phyloP scores from a whole-genome alignment of 2,113 vertebrate genomes.

The Thinocorus orbignyianus region DNA sequence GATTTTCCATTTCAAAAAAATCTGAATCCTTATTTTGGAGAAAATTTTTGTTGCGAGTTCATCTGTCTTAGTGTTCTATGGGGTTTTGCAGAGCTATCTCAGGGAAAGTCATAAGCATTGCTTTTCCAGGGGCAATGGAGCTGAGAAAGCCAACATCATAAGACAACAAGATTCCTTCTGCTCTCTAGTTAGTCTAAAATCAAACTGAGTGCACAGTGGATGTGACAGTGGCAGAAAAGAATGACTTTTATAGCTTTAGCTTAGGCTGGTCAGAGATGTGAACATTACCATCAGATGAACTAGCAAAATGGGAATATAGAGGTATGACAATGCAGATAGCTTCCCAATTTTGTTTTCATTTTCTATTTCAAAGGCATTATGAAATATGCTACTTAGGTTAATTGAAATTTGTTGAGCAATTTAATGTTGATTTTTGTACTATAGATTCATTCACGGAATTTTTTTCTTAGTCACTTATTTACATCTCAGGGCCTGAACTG shows the following conservation, averaged over 20 bases:
- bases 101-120: rapidly evolving
- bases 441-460: not conserved
- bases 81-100: not conserved
- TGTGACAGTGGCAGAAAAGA: not conserved
- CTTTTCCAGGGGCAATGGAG: not conserved
- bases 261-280: not conserved
- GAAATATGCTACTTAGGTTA: not conserved
- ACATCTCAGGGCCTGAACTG: not conserved
- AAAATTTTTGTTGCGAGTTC: not conserved
- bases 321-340: not conserved
- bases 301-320: not conserved
- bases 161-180: not conserved
- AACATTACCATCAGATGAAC: not conserved
- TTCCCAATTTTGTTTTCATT: not conserved
- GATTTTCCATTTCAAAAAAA: not conserved
- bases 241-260: not conserved
- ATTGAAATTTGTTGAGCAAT: not conserved
- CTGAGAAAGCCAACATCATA: not conserved
- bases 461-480: not conserved
- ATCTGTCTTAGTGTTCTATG: not conserved
- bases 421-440: not conserved
- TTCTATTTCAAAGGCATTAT: not conserved
- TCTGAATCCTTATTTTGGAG: not conserved
- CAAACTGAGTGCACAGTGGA: not conserved
- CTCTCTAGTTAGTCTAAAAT: not conserved